Evolutionary conservation across 2,113 vertebrate species (phyloP).

Genomic region (Ictidomys tridecemlineatus): DNA sequence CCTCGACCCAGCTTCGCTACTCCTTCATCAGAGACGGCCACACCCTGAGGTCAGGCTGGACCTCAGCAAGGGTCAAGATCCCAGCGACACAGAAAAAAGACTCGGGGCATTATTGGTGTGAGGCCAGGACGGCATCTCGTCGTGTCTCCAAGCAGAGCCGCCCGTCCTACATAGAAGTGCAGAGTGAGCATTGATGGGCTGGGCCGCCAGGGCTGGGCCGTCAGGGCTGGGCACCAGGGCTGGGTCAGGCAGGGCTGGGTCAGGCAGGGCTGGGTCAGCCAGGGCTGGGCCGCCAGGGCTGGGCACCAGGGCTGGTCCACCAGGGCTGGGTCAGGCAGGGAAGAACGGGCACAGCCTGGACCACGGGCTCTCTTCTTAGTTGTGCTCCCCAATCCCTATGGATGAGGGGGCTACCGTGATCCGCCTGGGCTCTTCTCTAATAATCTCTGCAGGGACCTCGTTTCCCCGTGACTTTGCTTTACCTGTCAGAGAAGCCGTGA

Average conservation of each 20-base stretch:
- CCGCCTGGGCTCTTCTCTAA: neutral
- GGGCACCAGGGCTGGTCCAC: neutral
- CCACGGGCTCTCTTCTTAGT: neutral
- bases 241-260: too few relatives aligned
- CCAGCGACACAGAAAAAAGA: constrained; percentile 16
- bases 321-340: neutral
- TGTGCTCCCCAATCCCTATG: neutral
- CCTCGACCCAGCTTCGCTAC: neutral
- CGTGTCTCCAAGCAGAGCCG: neutral
- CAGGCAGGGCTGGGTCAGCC: too few relatives aligned
- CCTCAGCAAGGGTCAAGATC: neutral
- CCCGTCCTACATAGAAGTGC: neutral
- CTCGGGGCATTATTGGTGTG: neutral
- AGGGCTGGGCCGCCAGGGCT: neutral
- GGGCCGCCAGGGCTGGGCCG: neutral
- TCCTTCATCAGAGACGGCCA: constrained; percentile 20
- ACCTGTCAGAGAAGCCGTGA: neutral
- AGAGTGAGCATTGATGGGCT: neutral
- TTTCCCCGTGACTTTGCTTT: neutral
- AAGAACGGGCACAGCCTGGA: neutral
- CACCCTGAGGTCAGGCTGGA: neutral
- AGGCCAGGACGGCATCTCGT: neutral
- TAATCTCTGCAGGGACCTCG: neutral
- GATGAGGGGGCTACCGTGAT: neutral
- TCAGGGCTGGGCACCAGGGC: too few relatives aligned